Base-by-base conservation (phyloP, 2,797 vertebrate species). In the Lepilemur septentrionalis region DNA sequence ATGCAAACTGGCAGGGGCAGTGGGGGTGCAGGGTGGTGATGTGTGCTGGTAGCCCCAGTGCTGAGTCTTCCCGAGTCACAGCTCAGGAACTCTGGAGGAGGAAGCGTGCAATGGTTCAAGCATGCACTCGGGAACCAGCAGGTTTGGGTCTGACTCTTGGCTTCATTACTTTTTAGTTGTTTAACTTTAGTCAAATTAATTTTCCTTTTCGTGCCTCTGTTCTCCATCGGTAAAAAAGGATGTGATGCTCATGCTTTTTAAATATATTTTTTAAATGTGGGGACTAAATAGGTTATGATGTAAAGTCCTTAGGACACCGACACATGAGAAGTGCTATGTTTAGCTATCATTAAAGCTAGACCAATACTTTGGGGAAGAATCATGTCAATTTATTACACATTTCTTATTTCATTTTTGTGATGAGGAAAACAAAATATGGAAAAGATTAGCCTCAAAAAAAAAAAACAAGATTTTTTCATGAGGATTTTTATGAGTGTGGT, bases 331-430 rank as follows among this genome's bases (percentile, higher is more conserved):
- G 12, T 46, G 41, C 30, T 78, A 4, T n/a, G 3, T 61, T 55
- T 57, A 55, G 35, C 32, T 28, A n/a, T 48, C 81, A 25, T 72
- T 46, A 65, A 75, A 18, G 41, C 20, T 65, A 73, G 38, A 73
- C 43, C 6, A 89, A 46, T 79, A 55, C 6, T 78, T 92, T 70
- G 15, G 5, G 25, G 25, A 23, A 80, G 7, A 90, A 46, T 57
- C 17, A 69, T 50, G 25, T 83, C n/a, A 87, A 50, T 20, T n/a
- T 63, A 50, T 76, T 75, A 35, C 1, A 79, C 7, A 41, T 32
- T 63, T 23, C 10, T 83, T 48, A 38, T 63, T 91, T 95, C 30
- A 63, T 63, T 86, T 93, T 65, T 65, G 50, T 76, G 30, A 30
- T 78, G n/a, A 11, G 20, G 15, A 65, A 84, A 81, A 35, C 43